These are phyloP conservation scores for Podocnemis expansa DNA, from an alignment of 2,113 vertebrate genomes.

Conservation along the genomic window DNA sequence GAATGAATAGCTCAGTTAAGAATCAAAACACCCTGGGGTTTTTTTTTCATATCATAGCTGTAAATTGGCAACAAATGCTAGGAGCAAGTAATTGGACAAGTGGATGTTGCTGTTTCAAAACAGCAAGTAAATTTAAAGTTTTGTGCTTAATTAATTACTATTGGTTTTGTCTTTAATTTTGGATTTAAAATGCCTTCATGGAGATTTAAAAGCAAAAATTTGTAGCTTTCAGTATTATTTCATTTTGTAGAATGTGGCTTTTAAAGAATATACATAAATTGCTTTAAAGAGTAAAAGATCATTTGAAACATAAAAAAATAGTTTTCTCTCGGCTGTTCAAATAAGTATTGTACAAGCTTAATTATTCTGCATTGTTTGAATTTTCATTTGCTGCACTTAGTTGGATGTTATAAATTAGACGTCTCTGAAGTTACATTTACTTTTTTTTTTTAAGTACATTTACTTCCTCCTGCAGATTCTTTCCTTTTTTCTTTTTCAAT, in stretches of 20 bases:
- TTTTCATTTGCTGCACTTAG: background rate
- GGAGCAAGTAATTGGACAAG: conserved; percentile 1
- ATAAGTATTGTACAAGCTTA: conserved; percentile 15
- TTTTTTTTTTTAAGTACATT: background rate
- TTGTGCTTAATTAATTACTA: conserved; percentile 43
- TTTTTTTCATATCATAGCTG: background rate
- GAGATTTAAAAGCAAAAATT: background rate
- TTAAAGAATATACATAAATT: conserved; percentile 12
- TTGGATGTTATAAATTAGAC: conserved; percentile 18
- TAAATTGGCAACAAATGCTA: conserved; percentile 59
- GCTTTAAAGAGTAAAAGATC: background rate
- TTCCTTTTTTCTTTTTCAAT: conserved; percentile 1
- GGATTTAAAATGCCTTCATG: conserved; percentile 17
- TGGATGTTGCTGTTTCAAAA: conserved; percentile 39
- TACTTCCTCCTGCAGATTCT: background rate
- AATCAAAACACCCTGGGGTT: conserved; percentile 1
- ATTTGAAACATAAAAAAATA: background rate
- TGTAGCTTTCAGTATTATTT: background rate
- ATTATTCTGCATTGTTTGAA: conserved; percentile 8
- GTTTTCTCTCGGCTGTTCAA: conserved; percentile 2
- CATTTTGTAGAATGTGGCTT: conserved; percentile 2
- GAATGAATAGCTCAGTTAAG: conserved; percentile 13
- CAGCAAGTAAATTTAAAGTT: conserved; percentile 36
- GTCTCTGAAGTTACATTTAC: background rate
- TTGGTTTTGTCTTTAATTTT: conserved; percentile 39